A percentile compares a stretch with the other conserved stretches of the same genome.
These are phyloP conservation scores for Platycnemis pennipes DNA, from an alignment of 2,888 invertebrate species.

Conservation along the genomic window DNA sequence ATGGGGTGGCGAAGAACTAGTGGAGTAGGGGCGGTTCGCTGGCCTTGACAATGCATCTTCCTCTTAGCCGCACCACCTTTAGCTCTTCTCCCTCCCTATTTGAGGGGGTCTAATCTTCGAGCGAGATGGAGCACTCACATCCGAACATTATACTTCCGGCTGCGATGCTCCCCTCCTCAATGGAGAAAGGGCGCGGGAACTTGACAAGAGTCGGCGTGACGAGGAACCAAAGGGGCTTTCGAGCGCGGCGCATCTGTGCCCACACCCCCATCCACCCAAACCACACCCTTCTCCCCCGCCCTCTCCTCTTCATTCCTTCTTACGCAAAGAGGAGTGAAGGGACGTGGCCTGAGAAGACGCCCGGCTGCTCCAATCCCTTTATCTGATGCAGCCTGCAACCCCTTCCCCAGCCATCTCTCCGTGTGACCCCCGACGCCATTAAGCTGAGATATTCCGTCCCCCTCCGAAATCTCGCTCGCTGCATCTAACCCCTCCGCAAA, in stretches of 20 bases:
- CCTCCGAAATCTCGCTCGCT: neutral
- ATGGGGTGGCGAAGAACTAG: neutral
- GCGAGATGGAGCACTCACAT: neutral
- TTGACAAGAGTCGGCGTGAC: no score
- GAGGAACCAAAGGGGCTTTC: neutral
- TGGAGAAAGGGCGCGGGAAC: neutral
- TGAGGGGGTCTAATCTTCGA: neutral
- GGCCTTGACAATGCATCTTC: neutral
- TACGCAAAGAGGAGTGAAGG: neutral
- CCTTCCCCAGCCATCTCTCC: neutral
- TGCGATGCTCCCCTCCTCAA: neutral
- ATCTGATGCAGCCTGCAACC: neutral
- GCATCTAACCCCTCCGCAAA: neutral
- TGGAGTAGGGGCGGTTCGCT: neutral
- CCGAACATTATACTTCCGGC: neutral
- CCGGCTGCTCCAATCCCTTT: conserved; percentile 12
- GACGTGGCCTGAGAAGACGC: neutral
- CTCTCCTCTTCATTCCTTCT: neutral
- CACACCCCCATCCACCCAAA: neutral
- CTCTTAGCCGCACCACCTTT: neutral
- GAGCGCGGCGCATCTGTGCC: neutral
- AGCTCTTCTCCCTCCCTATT: neutral
- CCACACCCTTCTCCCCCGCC: neutral
- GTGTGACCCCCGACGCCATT: neutral
- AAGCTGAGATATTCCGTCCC: conserved; percentile 1